phyloP scores from a whole-genome alignment of 2,113 vertebrate species.

The Pseudonaja textilis region DNA sequence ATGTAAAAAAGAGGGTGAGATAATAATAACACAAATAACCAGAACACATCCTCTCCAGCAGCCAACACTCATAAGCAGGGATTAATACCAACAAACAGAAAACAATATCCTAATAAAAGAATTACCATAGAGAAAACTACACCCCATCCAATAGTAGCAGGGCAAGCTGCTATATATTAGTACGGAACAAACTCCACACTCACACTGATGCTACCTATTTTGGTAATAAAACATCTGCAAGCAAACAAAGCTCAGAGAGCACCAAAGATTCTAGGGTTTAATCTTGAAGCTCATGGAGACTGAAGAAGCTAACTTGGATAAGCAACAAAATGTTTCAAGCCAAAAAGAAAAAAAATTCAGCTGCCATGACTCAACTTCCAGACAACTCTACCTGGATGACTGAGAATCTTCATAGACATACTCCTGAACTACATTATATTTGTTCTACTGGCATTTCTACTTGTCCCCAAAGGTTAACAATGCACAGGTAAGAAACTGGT shows the following conservation, averaged over 20 bases:
- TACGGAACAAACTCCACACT: background rate
- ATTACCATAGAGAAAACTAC: background rate
- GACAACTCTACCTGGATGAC: background rate
- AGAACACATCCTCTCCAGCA: background rate
- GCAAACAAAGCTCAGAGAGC: background rate
- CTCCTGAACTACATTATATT: background rate
- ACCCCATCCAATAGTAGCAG: background rate
- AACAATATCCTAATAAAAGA: background rate
- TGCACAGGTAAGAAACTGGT: background rate
- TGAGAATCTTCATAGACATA: background rate
- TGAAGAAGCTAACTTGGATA: background rate
- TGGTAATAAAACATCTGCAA: background rate
- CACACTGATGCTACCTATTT: background rate
- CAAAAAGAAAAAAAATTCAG: background rate
- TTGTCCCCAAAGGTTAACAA: background rate
- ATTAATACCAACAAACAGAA: background rate
- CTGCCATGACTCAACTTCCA: background rate
- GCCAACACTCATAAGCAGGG: background rate
- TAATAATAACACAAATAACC: background rate
- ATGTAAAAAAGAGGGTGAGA: background rate
- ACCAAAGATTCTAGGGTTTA: background rate
- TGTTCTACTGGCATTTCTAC: background rate
- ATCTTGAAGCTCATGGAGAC: background rate
- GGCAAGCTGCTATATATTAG: background rate
- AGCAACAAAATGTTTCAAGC: background rate